Evolutionary conservation across 1,140 invertebrate genomes (phyloP).

Genomic region (Magallana ariakensis): DNA sequence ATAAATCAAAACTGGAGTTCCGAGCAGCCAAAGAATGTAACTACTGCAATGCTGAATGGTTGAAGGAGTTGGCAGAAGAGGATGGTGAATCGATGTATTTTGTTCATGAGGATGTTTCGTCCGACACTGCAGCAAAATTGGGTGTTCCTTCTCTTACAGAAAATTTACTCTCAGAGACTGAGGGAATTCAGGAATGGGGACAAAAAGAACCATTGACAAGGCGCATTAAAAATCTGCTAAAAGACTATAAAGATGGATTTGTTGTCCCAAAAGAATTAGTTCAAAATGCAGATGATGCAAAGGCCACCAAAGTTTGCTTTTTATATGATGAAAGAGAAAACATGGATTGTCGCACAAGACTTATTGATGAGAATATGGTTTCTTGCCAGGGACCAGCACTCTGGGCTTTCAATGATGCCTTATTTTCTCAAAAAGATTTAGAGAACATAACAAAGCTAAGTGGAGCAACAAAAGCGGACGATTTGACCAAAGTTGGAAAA

Average conservation of each 20-base stretch:
- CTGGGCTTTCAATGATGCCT: slow-evolving; percentile 72
- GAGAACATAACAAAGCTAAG: slow-evolving; percentile 70
- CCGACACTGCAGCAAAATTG: slow-evolving; percentile 63
- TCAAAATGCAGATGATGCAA: slow-evolving; percentile 80
- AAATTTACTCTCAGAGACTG: slow-evolving; percentile 57
- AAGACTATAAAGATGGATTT: slow-evolving; percentile 72
- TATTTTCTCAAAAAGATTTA: slow-evolving; percentile 70
- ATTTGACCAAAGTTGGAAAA: slow-evolving; percentile 71
- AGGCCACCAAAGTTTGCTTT: slow-evolving; percentile 73
- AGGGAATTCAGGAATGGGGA: slow-evolving; percentile 68
- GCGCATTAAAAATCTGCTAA: slow-evolving; percentile 63
- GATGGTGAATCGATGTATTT: slow-evolving; percentile 61
- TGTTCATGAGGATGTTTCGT: slow-evolving; percentile 66
- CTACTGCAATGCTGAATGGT: slow-evolving; percentile 64
- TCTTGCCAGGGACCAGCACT: slow-evolving; percentile 71
- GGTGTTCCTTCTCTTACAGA: slow-evolving; percentile 68
- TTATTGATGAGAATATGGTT: slow-evolving; percentile 70
- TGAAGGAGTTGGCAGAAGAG: slow-evolving; percentile 43
- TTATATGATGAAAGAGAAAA: slow-evolving; percentile 73
- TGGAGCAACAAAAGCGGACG: slow-evolving; percentile 71
- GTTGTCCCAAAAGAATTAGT: slow-evolving; percentile 74
- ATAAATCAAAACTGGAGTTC: slow-evolving; percentile 48
- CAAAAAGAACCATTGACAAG: slow-evolving; percentile 70
- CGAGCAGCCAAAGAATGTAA: slow-evolving; percentile 60
- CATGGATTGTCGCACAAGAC: slow-evolving; percentile 57